Evolutionary conservation across 2,113 vertebrate genomes (phyloP).

Genomic region (Gyps fulvus): DNA sequence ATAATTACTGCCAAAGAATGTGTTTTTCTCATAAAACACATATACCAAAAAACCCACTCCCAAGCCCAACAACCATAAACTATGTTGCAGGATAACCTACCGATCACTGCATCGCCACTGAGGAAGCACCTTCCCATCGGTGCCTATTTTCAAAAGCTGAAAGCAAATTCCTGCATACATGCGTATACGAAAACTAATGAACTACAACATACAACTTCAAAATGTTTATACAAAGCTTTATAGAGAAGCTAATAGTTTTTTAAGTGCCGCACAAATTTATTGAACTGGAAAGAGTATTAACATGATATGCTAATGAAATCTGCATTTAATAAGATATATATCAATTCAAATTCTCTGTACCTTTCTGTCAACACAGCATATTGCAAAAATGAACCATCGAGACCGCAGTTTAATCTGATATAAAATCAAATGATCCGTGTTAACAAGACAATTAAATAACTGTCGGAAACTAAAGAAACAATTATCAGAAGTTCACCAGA

Average conservation of each 20-base stretch:
- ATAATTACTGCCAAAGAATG: not conserved
- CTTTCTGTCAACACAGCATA: not conserved
- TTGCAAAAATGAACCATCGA: not conserved
- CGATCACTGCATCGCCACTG: fast-evolving
- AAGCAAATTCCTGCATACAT: not conserved
- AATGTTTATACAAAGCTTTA: not conserved
- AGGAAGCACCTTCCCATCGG: not conserved
- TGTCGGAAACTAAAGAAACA: not conserved
- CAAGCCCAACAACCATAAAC: not conserved
- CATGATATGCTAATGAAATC: not conserved
- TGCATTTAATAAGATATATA: not conserved
- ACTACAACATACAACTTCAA: not conserved
- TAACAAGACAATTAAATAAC: slow-evolving; percentile 46
- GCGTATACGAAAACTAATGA: not conserved
- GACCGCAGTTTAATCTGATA: not conserved
- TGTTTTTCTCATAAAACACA: not conserved
- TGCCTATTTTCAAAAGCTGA: not conserved
- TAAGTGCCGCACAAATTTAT: not conserved
- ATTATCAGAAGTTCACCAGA: not conserved
- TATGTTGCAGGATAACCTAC: not conserved
- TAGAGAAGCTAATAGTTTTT: not conserved
- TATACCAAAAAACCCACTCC: not conserved
- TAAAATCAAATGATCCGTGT: slow-evolving; percentile 21
- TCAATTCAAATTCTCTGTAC: not conserved
- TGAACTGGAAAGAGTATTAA: not conserved